These are phyloP conservation scores for Microtus ochrogaster DNA, from an alignment of 2,113 vertebrate species.

Conservation along the genomic window DNA sequence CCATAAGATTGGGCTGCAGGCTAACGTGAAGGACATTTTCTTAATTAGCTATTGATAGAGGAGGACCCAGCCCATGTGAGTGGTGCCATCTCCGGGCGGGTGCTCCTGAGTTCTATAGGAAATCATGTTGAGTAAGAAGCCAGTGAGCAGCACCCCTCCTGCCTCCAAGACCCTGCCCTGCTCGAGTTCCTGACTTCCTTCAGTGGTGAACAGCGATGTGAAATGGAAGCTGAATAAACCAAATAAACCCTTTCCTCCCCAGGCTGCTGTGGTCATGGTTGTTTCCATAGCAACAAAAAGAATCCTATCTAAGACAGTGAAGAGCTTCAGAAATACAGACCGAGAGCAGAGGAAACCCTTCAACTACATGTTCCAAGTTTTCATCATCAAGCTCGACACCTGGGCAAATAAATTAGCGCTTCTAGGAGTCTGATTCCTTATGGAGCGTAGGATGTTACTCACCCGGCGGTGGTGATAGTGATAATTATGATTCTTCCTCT, in stretches of 20 bases:
- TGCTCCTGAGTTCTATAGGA: not conserved
- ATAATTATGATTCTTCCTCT: not conserved
- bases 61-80: not conserved
- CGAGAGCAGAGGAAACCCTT: not conserved
- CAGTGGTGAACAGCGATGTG: not conserved
- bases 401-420: not conserved
- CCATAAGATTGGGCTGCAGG: no score
- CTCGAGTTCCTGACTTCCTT: not conserved
- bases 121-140: not conserved
- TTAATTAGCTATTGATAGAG: not conserved
- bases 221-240: no score
- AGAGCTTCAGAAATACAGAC: conserved; percentile 19
- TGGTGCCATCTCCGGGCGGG: no score
- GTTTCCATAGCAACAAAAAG: not conserved
- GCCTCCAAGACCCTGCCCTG: not conserved
- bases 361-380: not conserved
- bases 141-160: not conserved
- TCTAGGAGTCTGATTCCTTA: not conserved
- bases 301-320: not conserved
- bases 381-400: not conserved
- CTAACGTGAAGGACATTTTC: not conserved
- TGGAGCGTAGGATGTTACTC: not conserved
- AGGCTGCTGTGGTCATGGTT: not conserved
- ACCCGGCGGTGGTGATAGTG: not conserved
- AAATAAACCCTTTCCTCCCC: not conserved